A percentile compares a stretch with the other conserved stretches of the same genome.
Evolutionary conservation across 2,888 invertebrate genomes (phyloP).

Genomic region (Gari tellinella): DNA sequence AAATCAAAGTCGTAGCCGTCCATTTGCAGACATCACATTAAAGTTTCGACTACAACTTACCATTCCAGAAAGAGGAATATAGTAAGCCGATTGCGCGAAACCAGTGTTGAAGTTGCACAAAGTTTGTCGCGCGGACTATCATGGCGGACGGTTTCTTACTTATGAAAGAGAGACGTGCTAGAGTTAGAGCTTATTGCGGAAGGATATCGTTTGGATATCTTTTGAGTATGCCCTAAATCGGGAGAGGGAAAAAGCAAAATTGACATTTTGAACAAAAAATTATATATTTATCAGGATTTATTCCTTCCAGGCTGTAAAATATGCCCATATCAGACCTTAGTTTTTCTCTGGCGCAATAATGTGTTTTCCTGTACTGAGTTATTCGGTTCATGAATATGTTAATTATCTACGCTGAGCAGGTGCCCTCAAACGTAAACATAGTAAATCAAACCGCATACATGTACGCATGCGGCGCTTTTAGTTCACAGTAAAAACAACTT

Average conservation of each 20-base stretch:
- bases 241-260: too few species aligned
- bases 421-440: neutral
- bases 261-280: too few species aligned
- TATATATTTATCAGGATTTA: too few species aligned
- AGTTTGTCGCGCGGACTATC: slow-evolving; percentile 40
- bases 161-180: slow-evolving; percentile 9
- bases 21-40: slow-evolving; percentile 20
- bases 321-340: too few species aligned
- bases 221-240: too few species aligned
- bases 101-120: slow-evolving; percentile 29
- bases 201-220: neutral
- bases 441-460: neutral
- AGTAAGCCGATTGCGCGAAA: slow-evolving; percentile 16
- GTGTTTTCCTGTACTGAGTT: too few species aligned
- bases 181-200: neutral
- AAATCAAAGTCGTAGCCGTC: neutral
- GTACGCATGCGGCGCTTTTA: too few species aligned
- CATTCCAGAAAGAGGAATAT: slow-evolving; percentile 26
- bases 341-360: too few species aligned
- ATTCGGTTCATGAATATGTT: slow-evolving; percentile 15
- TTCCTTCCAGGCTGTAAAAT: too few species aligned
- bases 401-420: slow-evolving; percentile 2
- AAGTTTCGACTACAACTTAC: slow-evolving; percentile 27
- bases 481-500: too few species aligned
- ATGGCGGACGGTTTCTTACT: slow-evolving; percentile 35